phyloP scores from a whole-genome alignment of 2,888 invertebrate genomes.

The Masnerella sp. region DNA sequence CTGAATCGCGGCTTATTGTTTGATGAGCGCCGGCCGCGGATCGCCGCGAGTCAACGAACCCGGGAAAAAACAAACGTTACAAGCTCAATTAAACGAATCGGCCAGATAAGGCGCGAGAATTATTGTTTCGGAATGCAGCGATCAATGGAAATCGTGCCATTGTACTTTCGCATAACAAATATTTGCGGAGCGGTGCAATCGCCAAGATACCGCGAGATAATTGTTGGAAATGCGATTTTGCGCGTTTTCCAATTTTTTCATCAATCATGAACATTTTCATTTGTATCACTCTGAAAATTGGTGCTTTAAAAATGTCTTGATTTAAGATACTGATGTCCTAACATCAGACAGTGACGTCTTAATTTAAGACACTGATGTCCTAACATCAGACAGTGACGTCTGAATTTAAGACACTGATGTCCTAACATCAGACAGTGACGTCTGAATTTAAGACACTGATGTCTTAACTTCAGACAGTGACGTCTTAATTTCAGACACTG shows the following conservation, averaged over 20 bases:
- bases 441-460: too few species aligned
- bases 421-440: too few species aligned
- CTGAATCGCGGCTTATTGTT: slow-evolving; percentile 60
- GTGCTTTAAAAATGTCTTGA: too few species aligned
- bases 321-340: too few species aligned
- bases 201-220: slow-evolving; percentile 17
- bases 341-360: too few species aligned
- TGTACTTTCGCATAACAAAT: slow-evolving; percentile 56
- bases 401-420: too few species aligned
- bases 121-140: slow-evolving; percentile 58
- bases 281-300: too few species aligned
- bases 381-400: too few species aligned
- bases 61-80: slow-evolving; percentile 60
- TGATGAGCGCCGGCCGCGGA: slow-evolving; percentile 54
- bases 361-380: too few species aligned
- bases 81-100: slow-evolving; percentile 59
- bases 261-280: too few species aligned
- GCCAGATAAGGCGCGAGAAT: slow-evolving; percentile 58
- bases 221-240: neutral
- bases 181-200: slow-evolving; percentile 46
- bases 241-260: neutral
- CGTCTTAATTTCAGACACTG: too few species aligned
- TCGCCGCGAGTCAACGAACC: slow-evolving; percentile 59
- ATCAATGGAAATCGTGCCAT: slow-evolving; percentile 59
- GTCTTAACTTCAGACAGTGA: too few species aligned